Evolutionary conservation across 1,140 invertebrate genomes (phyloP).

Genomic region (Pinna nobilis): DNA sequence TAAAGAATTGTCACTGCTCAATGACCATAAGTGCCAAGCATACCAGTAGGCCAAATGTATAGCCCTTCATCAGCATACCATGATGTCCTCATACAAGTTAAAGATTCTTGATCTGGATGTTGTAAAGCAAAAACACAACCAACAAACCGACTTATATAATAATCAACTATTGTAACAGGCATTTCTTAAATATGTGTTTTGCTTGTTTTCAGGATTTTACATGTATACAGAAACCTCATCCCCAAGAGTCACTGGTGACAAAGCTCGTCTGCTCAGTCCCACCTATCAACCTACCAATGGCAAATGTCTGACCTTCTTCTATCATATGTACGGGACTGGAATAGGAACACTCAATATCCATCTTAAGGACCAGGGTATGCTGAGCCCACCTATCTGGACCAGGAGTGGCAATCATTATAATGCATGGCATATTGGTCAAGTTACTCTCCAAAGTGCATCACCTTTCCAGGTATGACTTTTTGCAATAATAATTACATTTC

Average conservation of each 20-base stretch:
- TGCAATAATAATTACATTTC: too few relatives aligned
- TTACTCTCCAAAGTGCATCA: slow-evolving; percentile 52
- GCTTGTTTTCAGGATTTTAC: slow-evolving; percentile 58
- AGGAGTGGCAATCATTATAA: slow-evolving; percentile 56
- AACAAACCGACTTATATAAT: too few relatives aligned
- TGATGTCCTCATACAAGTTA: too few relatives aligned
- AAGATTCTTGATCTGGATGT: too few relatives aligned
- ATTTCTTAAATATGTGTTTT: not conserved
- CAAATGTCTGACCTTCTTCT: slow-evolving; percentile 79
- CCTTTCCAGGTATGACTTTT: slow-evolving; percentile 64
- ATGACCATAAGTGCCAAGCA: too few relatives aligned
- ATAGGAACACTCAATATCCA: slow-evolving; percentile 66
- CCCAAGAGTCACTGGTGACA: slow-evolving; percentile 60
- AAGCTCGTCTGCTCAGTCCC: slow-evolving; percentile 58
- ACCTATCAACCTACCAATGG: slow-evolving; percentile 53
- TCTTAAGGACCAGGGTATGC: slow-evolving; percentile 25
- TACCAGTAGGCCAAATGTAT: too few relatives aligned
- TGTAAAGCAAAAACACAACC: too few relatives aligned
- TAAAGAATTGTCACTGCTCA: too few relatives aligned
- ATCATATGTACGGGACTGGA: slow-evolving; percentile 83
- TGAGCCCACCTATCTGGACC: slow-evolving; percentile 52
- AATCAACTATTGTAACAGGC: too few relatives aligned
- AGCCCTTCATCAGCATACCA: too few relatives aligned
- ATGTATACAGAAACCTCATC: slow-evolving; percentile 67
- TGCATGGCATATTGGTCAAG: slow-evolving; percentile 58